These are phyloP conservation scores for Chaetogeoica ovagalla DNA, from an alignment of 2,888 invertebrate genomes.

Conservation along the genomic window DNA sequence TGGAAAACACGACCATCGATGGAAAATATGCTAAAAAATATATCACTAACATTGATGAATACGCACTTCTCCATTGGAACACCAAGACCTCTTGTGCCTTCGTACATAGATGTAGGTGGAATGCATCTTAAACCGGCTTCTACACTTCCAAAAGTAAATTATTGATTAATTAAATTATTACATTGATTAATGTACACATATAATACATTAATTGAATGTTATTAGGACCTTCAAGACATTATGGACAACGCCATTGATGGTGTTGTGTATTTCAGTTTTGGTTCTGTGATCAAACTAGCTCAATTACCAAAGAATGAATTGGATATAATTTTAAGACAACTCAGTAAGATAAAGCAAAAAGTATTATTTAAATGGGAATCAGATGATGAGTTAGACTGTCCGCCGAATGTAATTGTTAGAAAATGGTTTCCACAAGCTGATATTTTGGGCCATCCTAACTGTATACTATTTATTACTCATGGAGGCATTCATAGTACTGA, in stretches of 20 bases:
- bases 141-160: constrained; percentile 21
- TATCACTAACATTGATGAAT: constrained; percentile 46
- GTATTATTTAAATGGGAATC: constrained; percentile 48
- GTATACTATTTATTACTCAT: constrained; percentile 39
- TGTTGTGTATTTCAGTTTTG: constrained; percentile 35
- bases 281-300: constrained; percentile 24
- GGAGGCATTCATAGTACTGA: constrained; percentile 43
- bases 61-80: constrained; percentile 46
- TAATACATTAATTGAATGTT: background rate
- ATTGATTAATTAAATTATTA: background rate
- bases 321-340: constrained; percentile 11
- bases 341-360: constrained; percentile 26
- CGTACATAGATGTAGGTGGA: constrained; percentile 53
- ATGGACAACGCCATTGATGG: constrained; percentile 26
- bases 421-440: constrained; percentile 48
- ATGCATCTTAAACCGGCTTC: constrained; percentile 52
- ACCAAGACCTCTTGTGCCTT: constrained; percentile 48
- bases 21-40: constrained; percentile 38
- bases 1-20: constrained; percentile 35
- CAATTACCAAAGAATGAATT: constrained; percentile 32
- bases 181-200: background rate
- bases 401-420: constrained; percentile 31
- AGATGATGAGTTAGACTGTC: constrained; percentile 14
- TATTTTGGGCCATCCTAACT: constrained; percentile 35
- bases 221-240: constrained; percentile 27